Percentiles rank a stretch among this genome's conserved stretches.
Evolutionary conservation across 2,113 vertebrate species (phyloP).

Genomic region (Sylvilagus bachmani): DNA sequence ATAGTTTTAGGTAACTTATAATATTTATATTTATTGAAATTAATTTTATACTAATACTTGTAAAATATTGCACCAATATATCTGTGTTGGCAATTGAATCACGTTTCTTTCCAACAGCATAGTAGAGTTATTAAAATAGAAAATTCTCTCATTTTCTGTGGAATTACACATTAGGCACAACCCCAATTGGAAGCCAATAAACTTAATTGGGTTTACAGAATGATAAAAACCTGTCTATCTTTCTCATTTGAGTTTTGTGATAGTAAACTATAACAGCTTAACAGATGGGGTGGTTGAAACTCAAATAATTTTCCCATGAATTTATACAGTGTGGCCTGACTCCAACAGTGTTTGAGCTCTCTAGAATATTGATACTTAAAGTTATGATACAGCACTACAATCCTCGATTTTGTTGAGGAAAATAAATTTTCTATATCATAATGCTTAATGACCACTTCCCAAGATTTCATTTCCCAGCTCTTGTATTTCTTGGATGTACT

Average conservation of each 20-base stretch:
- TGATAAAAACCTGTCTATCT: background rate
- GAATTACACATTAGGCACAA: background rate
- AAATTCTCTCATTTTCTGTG: background rate
- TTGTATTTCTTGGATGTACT: slow-evolving; percentile 48
- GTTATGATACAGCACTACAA: background rate
- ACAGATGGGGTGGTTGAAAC: background rate
- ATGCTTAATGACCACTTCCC: background rate
- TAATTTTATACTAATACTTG: background rate
- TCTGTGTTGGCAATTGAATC: background rate
- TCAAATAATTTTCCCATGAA: background rate
- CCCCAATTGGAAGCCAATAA: background rate
- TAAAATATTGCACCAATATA: background rate
- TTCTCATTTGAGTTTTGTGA: background rate
- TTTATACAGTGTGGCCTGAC: background rate
- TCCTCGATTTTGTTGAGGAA: slow-evolving; percentile 5
- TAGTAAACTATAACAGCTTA: background rate
- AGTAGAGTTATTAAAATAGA: background rate
- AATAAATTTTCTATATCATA: background rate
- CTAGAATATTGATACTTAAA: background rate
- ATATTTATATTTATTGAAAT: slow-evolving; percentile 15
- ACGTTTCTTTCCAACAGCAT: background rate
- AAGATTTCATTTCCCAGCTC: slow-evolving; percentile 31
- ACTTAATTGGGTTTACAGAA: background rate
- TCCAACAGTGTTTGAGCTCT: background rate
- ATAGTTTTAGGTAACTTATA: background rate